phyloP scores from a whole-genome alignment of 2,113 vertebrate species.

The Xiphophorus hellerii region DNA sequence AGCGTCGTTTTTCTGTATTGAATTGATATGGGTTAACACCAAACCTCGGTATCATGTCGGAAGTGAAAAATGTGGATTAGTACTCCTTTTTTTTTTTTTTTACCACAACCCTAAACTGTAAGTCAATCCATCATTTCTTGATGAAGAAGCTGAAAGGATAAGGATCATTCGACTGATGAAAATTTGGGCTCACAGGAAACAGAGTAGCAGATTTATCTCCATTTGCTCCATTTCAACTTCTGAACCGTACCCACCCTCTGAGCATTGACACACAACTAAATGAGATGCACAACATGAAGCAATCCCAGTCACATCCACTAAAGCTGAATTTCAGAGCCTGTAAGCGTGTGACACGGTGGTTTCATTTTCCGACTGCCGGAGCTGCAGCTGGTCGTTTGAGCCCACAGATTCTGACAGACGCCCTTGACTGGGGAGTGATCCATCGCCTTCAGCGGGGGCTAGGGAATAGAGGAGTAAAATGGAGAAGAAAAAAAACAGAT shows the following conservation, averaged over 20 bases:
- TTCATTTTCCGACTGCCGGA: constrained; percentile 30
- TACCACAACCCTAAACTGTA: too few species aligned
- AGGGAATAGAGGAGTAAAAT: constrained; percentile 37
- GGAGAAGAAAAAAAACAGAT: constrained; percentile 36
- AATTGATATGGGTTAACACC: too few species aligned
- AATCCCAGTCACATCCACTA: constrained; percentile 22
- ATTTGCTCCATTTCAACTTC: constrained; percentile 20
- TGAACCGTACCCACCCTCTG: neutral
- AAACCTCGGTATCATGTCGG: too few species aligned
- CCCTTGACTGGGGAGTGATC: constrained; percentile 56
- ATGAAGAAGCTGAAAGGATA: neutral
- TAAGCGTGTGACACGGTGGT: constrained; percentile 41
- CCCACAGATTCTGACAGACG: constrained; percentile 64
- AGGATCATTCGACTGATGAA: neutral
- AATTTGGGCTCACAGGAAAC: neutral
- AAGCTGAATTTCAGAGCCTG: constrained; percentile 38
- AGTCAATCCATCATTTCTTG: neutral
- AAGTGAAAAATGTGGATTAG: too few species aligned
- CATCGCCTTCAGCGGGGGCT: constrained; percentile 48
- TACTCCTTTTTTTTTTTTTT: too few species aligned
- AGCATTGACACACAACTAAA: constrained; percentile 20
- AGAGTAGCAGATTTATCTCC: constrained; percentile 29
- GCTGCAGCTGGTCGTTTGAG: constrained; percentile 59
- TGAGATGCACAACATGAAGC: constrained; percentile 20
- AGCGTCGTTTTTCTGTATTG: too few species aligned